A percentile compares a stretch with the other conserved stretches of the same genome.
Evolutionary conservation across 2,113 vertebrate species (phyloP).

Genomic region (Microtus montanus): DNA sequence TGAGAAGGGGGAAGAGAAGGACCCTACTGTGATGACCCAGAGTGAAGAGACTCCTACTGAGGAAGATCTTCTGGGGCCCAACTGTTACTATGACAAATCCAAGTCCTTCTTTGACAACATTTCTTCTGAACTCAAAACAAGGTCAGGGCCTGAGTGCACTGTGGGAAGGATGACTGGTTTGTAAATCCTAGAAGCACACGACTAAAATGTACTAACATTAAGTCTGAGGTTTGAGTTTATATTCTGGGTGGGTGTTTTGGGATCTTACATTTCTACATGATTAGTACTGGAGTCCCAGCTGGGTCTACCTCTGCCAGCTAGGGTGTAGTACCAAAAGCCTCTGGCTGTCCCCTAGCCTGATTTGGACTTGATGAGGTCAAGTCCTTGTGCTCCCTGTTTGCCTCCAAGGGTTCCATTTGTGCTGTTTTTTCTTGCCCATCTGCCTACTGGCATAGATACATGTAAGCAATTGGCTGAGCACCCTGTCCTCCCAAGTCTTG

Average conservation of each 20-base stretch:
- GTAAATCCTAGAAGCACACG: rapidly evolving
- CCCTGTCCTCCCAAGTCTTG: neutral
- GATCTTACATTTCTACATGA: neutral
- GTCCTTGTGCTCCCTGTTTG: rapidly evolving
- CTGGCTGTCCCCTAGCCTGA: too few relatives aligned
- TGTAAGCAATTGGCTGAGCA: neutral
- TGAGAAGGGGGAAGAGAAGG: constrained; percentile 87
- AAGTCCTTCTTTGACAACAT: constrained; percentile 99
- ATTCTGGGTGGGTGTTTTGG: neutral
- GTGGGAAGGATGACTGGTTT: neutral
- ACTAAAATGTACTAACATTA: neutral
- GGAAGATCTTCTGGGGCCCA: constrained; percentile 89
- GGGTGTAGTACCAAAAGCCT: neutral
- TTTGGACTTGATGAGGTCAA: neutral
- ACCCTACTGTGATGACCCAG: constrained; percentile 86
- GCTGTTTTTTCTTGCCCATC: neutral
- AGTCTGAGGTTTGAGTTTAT: neutral
- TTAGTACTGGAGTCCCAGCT: rapidly evolving
- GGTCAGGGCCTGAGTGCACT: constrained; percentile 81
- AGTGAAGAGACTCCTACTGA: constrained; percentile 83
- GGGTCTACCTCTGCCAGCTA: rapidly evolving
- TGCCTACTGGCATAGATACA: neutral
- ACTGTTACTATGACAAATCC: constrained; percentile 95
- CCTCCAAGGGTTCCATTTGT: rapidly evolving
- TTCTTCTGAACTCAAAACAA: constrained; percentile 93